Base-by-base conservation (phyloP, 2,888 invertebrate genomes). In the Dysmachus trigonus region DNA sequence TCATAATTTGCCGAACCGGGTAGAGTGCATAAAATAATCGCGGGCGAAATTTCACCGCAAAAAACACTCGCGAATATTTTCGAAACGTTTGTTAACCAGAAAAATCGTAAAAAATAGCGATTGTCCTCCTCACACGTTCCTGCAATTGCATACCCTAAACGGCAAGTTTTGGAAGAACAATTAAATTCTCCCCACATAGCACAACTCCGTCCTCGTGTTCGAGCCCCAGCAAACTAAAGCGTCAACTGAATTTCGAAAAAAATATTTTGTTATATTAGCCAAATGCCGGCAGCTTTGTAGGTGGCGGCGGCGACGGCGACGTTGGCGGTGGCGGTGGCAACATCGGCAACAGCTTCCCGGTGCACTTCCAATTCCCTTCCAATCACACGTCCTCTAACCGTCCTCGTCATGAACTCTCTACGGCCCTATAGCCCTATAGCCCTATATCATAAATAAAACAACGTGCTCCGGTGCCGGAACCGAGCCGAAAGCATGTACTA, bases 161-260 rank as follows among this genome's bases (percentile, higher is more conserved):
- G 38, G 72, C 22, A 27, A 38, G 38, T 72, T 72, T 22, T 38
- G 72, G 72, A 83, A 83, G 83, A 83, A 83, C 15, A 35, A 2
- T 38, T n/a, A 27, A 22, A 72, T 51, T 41, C 83, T 41, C 27
- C 41, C 83, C 53, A 33, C 83, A 83, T 83, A 83, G 71, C 83
- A 83, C n/a, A 2, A 33, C 72, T 27, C 27, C 62, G 62, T 62
- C 7, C 7, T 27, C 22, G 51, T 62, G 38, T 72, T 83, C 72
- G 41, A 83, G 35, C 72, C 18, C 83, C 41, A 72, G 72, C 83
- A 72, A 83, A 72, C 35, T 72, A 72, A 83, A 83, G 83, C 83
- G 72, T 41, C 22, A 72, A 83, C 83, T 83, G 41, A 47, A 77
- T 27, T 77, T 47, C 38, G 77, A 41, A 35, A 27, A 47, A n/a